Base-by-base conservation (phyloP, 2,797 vertebrate genomes). In the Melopsittacus undulatus region DNA sequence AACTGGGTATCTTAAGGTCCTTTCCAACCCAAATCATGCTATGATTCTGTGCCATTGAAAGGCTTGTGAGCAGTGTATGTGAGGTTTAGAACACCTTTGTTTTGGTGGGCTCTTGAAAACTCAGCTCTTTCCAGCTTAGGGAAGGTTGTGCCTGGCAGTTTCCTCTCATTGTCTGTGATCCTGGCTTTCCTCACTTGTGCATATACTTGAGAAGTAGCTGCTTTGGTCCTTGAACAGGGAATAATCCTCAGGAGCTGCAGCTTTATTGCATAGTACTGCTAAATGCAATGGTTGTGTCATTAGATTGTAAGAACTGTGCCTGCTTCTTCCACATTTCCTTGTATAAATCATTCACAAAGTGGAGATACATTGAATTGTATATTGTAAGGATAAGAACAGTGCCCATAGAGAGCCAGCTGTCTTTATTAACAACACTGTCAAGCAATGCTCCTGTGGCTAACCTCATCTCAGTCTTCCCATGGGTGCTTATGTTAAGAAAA, bases 21-120 rank as follows among this genome's bases (percentile, higher is more conserved):
- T 57, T 57, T 57, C 56, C n/a, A 57, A 10, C 56, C n/a, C n/a
- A 34, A 24, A 57, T 10, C 14, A 34, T 24, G 7, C n/a, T 57
- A 7, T 11, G 14, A 24, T 34, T 57, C 56, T 10, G 16, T 52
- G 29, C 52, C 51, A 20, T 13, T 63, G 68, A 74, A 85, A 91
- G 43, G 54, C 18, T 75, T 30, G 27, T 26, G 20, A n/a, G 22
- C 9, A 69, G 74, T 4, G 1, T 48, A 77, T 48, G 13, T 2
- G 3, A 56, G 10, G 10, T 69, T 54, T 84, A 30, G 87, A 92
- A 48, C n/a, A 40, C 4, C 8, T 13, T n/a, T 0, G 2, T 59
- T 62, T 57, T 2, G 3, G 23, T 20, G 27, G 11, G 12, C 13
- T 72, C 7, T 52, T 1, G 0, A 16, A 69, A 19, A 64, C 40